phyloP scores from a whole-genome alignment of 2,888 invertebrate species.

The Drosophila sordidapex region DNA sequence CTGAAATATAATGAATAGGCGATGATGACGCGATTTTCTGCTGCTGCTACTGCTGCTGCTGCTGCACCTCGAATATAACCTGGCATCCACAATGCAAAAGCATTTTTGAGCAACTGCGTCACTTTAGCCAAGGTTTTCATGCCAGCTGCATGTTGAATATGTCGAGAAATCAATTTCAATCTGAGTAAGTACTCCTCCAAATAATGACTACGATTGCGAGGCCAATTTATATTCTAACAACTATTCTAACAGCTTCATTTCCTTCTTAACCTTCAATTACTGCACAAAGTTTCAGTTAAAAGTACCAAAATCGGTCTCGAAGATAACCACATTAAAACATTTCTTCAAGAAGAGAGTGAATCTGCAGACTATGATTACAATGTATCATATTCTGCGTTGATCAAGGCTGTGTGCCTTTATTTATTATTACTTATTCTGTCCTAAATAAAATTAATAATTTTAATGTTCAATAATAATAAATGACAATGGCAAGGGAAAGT shows the following conservation, averaged over 20 bases:
- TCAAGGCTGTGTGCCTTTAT: neutral
- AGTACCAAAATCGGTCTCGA: neutral
- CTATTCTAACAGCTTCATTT: neutral
- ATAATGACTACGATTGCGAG: slow-evolving; percentile 6
- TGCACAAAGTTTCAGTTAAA: neutral
- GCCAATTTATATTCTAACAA: neutral
- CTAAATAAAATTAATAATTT: neutral
- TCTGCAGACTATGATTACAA: neutral
- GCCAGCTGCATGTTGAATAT: slow-evolving; percentile 15
- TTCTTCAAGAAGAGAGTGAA: neutral
- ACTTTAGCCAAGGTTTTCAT: slow-evolving; percentile 29
- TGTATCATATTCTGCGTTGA: neutral
- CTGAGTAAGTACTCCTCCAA: slow-evolving; percentile 14
- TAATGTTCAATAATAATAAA: neutral
- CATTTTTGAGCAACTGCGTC: slow-evolving; percentile 19
- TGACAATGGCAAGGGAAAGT: neutral
- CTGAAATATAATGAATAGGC: slow-evolving; percentile 9
- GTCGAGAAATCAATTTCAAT: slow-evolving; percentile 25
- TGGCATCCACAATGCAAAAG: neutral
- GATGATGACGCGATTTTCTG: slow-evolving; percentile 25
- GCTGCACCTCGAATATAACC: neutral
- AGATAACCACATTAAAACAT: no score
- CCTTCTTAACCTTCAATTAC: neutral
- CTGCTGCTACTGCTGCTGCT: slow-evolving; percentile 17
- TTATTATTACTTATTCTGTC: neutral